Conservation (phyloP, 2,113 vertebrate species). For the Xiphophorus hellerii region DNA sequence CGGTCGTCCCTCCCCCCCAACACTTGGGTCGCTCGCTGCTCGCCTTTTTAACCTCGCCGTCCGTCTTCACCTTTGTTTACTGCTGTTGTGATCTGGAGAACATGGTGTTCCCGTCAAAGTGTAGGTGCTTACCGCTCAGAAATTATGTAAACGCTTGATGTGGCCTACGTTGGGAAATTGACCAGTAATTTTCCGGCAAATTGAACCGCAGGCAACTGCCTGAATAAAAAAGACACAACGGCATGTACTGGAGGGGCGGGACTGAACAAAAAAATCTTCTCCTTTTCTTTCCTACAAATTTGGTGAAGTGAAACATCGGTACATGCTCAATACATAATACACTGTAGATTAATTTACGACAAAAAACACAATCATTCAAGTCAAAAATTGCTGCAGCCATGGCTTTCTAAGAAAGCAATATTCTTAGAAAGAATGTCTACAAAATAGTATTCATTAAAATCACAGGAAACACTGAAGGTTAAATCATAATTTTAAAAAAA, state of each 20-base stretch:
- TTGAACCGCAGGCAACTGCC: slow-evolving; percentile 18
- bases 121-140: slow-evolving; percentile 24
- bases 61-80: slow-evolving; percentile 24
- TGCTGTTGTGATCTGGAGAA: slow-evolving; percentile 27
- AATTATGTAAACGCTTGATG: slow-evolving; percentile 24
- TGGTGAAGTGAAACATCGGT: neutral
- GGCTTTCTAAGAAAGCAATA: no score
- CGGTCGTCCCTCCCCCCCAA: neutral
- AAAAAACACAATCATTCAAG: neutral
- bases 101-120: slow-evolving; percentile 11
- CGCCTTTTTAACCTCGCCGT: neutral
- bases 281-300: neutral
- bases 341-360: neutral
- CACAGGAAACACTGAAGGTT: no score
- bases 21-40: neutral
- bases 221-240: slow-evolving; percentile 3
- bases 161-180: slow-evolving; percentile 21
- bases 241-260: neutral
- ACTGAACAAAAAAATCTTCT: neutral
- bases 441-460: no score
- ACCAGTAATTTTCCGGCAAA: slow-evolving; percentile 10
- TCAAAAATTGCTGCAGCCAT: neutral
- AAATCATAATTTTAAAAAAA: no score
- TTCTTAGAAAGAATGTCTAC: no score
- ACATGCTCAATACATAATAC: neutral